Evolutionary conservation across 2,888 invertebrate species (phyloP).

Genomic region (Drosophila atripex): DNA sequence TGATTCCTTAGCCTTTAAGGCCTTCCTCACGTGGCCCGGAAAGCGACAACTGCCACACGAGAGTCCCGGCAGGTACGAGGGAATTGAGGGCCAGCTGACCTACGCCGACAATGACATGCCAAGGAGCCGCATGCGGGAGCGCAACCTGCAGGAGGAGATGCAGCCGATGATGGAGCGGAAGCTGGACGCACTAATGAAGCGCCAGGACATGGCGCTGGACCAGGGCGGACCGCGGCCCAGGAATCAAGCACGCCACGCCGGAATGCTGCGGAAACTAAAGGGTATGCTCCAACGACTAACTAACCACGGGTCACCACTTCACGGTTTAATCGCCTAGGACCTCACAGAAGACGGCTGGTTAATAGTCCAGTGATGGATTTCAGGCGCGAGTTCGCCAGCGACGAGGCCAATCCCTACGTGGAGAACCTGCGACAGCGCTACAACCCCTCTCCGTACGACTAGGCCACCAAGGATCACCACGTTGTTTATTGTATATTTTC

Average conservation of each 20-base stretch:
- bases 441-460: neutral
- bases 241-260: neutral
- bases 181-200: neutral
- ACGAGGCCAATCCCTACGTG: slow-evolving; percentile 56
- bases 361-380: slow-evolving; percentile 32
- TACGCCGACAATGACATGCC: neutral
- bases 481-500: neutral
- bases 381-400: slow-evolving; percentile 50
- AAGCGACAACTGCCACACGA: neutral
- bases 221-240: neutral
- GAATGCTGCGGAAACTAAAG: neutral
- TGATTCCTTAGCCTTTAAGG: neutral
- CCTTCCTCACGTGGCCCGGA: neutral
- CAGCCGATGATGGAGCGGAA: neutral
- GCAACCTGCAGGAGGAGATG: neutral
- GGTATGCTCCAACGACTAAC: neutral
- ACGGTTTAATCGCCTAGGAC: neutral
- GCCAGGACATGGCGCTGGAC: neutral
- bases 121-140: neutral
- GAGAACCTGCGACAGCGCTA: slow-evolving; percentile 20
- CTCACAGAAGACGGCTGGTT: neutral
- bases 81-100: neutral
- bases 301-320: no score
- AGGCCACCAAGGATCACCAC: neutral
- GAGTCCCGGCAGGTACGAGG: neutral